Evolutionary conservation across 1,140 invertebrate genomes (phyloP).

Genomic region (Hormaphis cornu): DNA sequence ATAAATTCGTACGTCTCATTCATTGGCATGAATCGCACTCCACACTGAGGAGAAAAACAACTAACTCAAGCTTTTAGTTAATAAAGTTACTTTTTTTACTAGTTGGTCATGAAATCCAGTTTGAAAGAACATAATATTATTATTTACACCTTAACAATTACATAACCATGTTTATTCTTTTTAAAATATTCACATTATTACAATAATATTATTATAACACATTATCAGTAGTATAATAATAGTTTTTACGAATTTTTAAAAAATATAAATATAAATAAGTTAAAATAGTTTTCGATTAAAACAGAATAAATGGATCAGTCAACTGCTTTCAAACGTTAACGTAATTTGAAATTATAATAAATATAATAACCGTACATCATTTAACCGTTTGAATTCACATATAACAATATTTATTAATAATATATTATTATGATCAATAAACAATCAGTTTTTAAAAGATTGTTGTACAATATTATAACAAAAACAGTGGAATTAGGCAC

Average conservation of each 20-base stretch:
- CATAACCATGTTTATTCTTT: slow-evolving; percentile 16
- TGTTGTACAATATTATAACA: slow-evolving; percentile 10
- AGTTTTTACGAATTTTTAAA: slow-evolving; percentile 25
- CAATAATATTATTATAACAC: too few species aligned
- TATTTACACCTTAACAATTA: slow-evolving; percentile 31
- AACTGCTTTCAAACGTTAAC: slow-evolving; percentile 30
- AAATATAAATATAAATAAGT: slow-evolving; percentile 32
- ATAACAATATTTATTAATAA: slow-evolving; percentile 20
- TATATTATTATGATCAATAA: slow-evolving; percentile 19
- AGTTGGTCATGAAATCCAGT: slow-evolving; percentile 30
- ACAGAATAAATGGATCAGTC: slow-evolving; percentile 32
- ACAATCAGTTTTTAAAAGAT: slow-evolving; percentile 6
- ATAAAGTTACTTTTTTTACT: background rate
- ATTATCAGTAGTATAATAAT: slow-evolving; percentile 25
- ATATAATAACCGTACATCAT: slow-evolving; percentile 18
- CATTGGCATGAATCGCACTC: background rate
- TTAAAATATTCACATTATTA: slow-evolving; percentile 28
- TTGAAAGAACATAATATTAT: slow-evolving; percentile 28
- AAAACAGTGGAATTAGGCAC: slow-evolving; percentile 31
- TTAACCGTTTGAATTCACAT: slow-evolving; percentile 18
- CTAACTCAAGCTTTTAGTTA: slow-evolving; percentile 8
- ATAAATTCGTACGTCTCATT: slow-evolving; percentile 19
- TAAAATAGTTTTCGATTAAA: slow-evolving; percentile 31
- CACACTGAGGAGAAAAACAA: slow-evolving; percentile 1
- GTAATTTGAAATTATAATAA: slow-evolving; percentile 29